phyloP scores from a whole-genome alignment of 1,140 invertebrate genomes.

The Drosophila biarmipes region DNA sequence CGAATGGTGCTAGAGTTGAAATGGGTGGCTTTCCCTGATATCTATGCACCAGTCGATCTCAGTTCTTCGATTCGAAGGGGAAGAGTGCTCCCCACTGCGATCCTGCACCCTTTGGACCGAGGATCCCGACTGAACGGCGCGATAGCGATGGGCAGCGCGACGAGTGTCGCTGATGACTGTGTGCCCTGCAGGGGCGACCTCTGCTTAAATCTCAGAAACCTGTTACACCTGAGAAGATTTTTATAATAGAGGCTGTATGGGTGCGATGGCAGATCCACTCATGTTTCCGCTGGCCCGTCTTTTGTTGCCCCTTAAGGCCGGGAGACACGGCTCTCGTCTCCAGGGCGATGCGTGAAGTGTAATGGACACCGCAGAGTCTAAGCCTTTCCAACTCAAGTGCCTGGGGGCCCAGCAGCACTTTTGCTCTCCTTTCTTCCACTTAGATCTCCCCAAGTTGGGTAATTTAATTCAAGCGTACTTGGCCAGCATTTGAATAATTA shows the following conservation, averaged over 20 bases:
- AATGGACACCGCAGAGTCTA: constrained; percentile 52
- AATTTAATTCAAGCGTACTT: constrained; percentile 82
- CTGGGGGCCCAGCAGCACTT: constrained; percentile 45
- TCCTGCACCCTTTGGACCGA: constrained; percentile 8
- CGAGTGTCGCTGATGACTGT: constrained; percentile 65
- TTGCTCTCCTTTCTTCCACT: constrained; percentile 63
- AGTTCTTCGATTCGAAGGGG: constrained; percentile 77
- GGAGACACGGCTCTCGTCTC: not conserved
- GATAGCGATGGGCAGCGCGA: constrained; percentile 48
- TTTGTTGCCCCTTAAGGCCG: constrained; percentile 38
- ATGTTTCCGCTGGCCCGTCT: constrained; percentile 59
- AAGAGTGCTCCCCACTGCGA: not conserved
- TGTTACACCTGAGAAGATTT: constrained; percentile 81
- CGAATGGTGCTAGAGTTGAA: constrained; percentile 80
- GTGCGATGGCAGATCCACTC: constrained; percentile 64
- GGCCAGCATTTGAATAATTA: constrained; percentile 72
- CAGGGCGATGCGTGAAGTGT: constrained; percentile 38
- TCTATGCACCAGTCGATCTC: constrained; percentile 83
- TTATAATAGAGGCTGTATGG: constrained; percentile 61
- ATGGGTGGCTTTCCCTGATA: constrained; percentile 41
- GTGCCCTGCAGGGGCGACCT: constrained; percentile 34
- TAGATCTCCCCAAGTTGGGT: constrained; percentile 56
- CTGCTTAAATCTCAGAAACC: constrained; percentile 79
- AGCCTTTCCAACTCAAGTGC: constrained; percentile 47
- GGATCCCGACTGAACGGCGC: constrained; percentile 14